These are phyloP conservation scores for Danionella dracula DNA, from an alignment of 2,797 vertebrate genomes.

Conservation along the genomic window DNA sequence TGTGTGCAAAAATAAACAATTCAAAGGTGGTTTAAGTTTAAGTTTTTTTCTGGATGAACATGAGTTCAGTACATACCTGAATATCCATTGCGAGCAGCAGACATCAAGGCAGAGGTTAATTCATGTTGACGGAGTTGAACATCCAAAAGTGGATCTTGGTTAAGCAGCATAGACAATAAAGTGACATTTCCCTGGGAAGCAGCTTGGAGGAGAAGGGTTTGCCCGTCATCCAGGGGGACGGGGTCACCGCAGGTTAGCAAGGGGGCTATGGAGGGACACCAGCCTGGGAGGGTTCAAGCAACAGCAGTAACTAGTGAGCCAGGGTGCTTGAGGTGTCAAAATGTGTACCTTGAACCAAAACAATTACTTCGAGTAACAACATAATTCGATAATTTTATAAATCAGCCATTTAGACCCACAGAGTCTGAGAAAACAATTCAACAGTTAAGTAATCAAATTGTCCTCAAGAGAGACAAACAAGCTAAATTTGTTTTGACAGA, in stretches of 20 bases:
- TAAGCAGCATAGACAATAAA: conserved; percentile 99
- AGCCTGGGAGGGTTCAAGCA: conserved; percentile 84
- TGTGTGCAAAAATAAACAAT: no score
- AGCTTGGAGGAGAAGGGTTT: conserved; percentile 98
- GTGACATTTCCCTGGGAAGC: conserved; percentile 99
- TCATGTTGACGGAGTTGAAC: conserved; percentile 71
- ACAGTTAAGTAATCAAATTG: not conserved
- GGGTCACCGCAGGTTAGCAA: conserved; percentile 89
- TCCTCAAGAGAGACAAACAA: not conserved
- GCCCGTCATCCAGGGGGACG: conserved; percentile 98
- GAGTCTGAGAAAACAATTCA: not conserved
- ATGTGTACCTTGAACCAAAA: conserved; percentile 21
- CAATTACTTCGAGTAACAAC: conserved; percentile 10
- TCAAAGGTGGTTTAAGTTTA: no score
- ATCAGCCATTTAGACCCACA: not conserved
- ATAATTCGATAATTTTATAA: not conserved
- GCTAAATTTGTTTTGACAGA: not conserved
- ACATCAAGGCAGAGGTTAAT: conserved; percentile 95
- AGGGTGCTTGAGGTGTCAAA: conserved; percentile 19
- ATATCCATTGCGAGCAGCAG: conserved; percentile 97
- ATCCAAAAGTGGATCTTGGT: conserved; percentile 91
- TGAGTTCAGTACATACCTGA: conserved; percentile 80
- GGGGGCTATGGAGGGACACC: conserved; percentile 97
- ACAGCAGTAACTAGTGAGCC: conserved; percentile 58
- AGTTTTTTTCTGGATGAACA: no score